Evolutionary conservation across 2,113 vertebrate species (phyloP).

Genomic region (Colius striatus): DNA sequence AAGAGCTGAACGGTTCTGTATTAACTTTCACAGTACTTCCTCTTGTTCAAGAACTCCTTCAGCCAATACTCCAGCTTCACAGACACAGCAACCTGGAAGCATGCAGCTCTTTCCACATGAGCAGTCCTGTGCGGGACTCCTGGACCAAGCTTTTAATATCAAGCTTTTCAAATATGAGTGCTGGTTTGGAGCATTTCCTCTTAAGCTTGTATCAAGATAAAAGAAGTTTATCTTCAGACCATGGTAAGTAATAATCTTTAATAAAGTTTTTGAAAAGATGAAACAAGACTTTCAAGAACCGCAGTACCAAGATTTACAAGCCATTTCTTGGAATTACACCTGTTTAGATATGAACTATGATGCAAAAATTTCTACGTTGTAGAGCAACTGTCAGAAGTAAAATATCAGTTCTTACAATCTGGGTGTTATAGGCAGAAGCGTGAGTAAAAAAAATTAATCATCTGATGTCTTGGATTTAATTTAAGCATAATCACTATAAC

Average conservation of each 20-base stretch:
- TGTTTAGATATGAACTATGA: neutral
- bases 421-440: neutral
- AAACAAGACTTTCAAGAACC: neutral
- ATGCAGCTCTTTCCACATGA: rapidly evolving
- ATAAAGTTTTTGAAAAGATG: neutral
- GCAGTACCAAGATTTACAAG: neutral
- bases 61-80: neutral
- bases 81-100: neutral
- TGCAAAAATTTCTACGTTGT: neutral
- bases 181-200: neutral
- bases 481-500: neutral
- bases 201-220: neutral
- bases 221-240: neutral
- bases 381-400: neutral
- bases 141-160: neutral
- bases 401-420: neutral
- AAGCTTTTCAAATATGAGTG: neutral
- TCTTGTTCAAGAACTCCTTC: neutral
- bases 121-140: neutral
- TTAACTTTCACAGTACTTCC: neutral
- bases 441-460: neutral
- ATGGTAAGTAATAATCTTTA: neutral
- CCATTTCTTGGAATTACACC: neutral
- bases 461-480: neutral
- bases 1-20: neutral